Evolutionary conservation across 2,797 vertebrate genomes (phyloP), one percentile per base, ranked within the genome.

Genomic region (Numenius phaeopus): DNA sequence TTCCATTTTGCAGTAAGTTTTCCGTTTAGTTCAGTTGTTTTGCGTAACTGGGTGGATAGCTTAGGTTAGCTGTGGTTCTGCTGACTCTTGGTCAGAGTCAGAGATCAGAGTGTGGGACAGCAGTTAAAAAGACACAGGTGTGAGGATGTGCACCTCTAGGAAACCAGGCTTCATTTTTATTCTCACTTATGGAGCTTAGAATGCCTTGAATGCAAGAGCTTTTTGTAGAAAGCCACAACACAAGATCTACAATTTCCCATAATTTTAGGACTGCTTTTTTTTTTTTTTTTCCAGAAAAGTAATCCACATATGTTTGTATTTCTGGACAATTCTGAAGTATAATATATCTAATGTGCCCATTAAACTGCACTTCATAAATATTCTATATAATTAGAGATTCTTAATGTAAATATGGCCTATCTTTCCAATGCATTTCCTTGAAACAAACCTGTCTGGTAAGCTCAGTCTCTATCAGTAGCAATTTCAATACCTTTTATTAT

Each of bases 141-240:
- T 83, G 47, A 23, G 29, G 21, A 24, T 58, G 2, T 62, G 30
- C 18, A n/a, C 24, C 39, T 84, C 8, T 20, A 34, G 46, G 55
- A 73, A 44, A 58, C 8, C 4, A 52, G n/a, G 2, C 4, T 80
- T 11, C 11, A 1, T 24, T 70, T 61, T 46, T 47, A 44, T 80
- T 67, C 8, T 8, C 26, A 4, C n/a, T 66, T 46, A 9, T 20
- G 17, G 54, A 37, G 40, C 20, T 70, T 69, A 32, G 23, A 91
- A 58, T 2, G 8, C 46, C 23, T 32, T 47, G 24, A 83, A 20
- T 80, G 89, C 0, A 0, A 37, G 7, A 75, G 16, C 4, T 34
- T 72, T 37, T 61, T 39, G 32, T 75, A 86, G 27, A 76, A 90
- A 83, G 30, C 16, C 14, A 12, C 12, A 12, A 81, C 11, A 11